phyloP scores from a whole-genome alignment of 2,888 invertebrate genomes.

The Heliconius hortense region DNA sequence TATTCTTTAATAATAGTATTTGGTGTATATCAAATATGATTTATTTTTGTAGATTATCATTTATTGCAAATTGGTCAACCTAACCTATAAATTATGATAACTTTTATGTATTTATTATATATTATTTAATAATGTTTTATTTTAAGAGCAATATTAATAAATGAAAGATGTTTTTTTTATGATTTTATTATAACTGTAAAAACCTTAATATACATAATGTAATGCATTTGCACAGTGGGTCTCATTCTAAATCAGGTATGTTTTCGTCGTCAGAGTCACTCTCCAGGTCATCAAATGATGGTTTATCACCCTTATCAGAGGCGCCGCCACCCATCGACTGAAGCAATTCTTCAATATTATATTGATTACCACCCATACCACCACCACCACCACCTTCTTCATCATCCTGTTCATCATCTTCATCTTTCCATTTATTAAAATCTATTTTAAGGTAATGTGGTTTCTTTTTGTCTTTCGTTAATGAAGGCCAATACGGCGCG shows the following conservation, averaged over 20 bases:
- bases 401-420: constrained; percentile 90
- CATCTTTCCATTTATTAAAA: constrained; percentile 99
- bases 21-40: too few relatives aligned
- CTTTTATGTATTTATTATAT: background rate
- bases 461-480: constrained; percentile 94
- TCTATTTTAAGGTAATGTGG: constrained; percentile 98
- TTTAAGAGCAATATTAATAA: constrained; percentile 4
- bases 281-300: constrained; percentile 88
- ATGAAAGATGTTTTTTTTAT: constrained; percentile 43
- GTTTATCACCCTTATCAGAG: constrained; percentile 82
- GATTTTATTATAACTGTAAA: constrained; percentile 79
- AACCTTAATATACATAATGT: constrained; percentile 75
- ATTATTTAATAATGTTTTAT: background rate
- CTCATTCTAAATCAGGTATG: constrained; percentile 88
- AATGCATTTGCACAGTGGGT: constrained; percentile 60
- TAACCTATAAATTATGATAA: constrained; percentile 13
- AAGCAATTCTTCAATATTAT: constrained; percentile 87
- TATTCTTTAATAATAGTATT: too few relatives aligned
- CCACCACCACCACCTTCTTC: constrained; percentile 83
- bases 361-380: constrained; percentile 55
- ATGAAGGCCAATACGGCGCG: constrained; percentile 93
- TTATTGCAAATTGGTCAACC: background rate
- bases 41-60: background rate
- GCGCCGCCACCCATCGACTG: constrained; percentile 84
- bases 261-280: constrained; percentile 91